Conservation (phyloP, 2,888 invertebrate genomes). For the Spodoptera picta region DNA sequence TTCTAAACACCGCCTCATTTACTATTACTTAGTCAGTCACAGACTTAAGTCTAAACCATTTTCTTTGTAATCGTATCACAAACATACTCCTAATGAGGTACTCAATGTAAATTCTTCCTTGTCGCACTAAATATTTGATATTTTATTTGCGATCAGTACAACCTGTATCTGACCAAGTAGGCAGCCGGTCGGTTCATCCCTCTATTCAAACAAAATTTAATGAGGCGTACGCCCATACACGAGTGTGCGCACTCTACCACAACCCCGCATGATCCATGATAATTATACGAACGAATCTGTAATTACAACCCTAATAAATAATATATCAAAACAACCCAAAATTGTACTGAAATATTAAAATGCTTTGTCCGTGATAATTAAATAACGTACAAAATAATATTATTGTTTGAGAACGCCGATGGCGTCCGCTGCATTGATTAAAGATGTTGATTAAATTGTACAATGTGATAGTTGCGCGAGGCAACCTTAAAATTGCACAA, state of each 20-base stretch:
- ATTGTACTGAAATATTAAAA: conserved; percentile 16
- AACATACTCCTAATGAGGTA: too few relatives aligned
- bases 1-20: too few relatives aligned
- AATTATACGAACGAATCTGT: conserved; percentile 32
- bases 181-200: conserved; percentile 74
- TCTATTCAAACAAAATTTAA: conserved; percentile 88
- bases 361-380: conserved; percentile 8
- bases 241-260: conserved; percentile 50
- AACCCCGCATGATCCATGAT: conserved; percentile 40
- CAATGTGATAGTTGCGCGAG: conserved; percentile 36
- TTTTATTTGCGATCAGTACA: conserved; percentile 62
- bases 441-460: conserved; percentile 46
- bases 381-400: conserved; percentile 21
- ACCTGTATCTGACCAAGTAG: conserved; percentile 71
- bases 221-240: conserved; percentile 77
- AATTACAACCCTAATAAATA: conserved; percentile 19
- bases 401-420: conserved; percentile 26
- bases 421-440: conserved; percentile 28
- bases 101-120: too few relatives aligned
- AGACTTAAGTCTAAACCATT: too few relatives aligned
- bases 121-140: background rate
- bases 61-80: too few relatives aligned
- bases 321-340: conserved; percentile 1
- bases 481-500: conserved; percentile 46
- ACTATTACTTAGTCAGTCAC: too few relatives aligned